Base-by-base conservation (phyloP, 2,113 vertebrate species). In the Ondatra zibethicus region DNA sequence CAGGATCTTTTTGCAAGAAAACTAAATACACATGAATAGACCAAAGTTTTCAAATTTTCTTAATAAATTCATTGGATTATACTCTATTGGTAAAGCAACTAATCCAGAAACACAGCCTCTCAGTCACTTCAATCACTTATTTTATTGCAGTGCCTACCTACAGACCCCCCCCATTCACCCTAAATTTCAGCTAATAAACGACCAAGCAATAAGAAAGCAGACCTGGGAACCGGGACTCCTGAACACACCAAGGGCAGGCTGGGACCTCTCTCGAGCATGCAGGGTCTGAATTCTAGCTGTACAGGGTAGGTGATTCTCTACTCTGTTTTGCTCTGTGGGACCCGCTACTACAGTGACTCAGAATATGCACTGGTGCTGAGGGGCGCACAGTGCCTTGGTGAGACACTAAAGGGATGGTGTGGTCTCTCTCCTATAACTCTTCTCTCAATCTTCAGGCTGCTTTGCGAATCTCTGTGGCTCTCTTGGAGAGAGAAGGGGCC, bases 71-170 rank as follows among this genome's bases (percentile, higher is more conserved):
- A 63, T 75, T 66, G 85, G 76, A 42, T 77, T n/a, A 9, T 14
- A 72, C 19, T 85, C 76, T 68, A 93, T 95, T 84, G 88, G 70
- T 92, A 92, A 81, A 88, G 84, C 88, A 50, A 90, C n/a, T 72
- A 68, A 95, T 58, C 92, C 92, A 90, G 93, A 96, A 95, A 80
- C 94, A 81, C 9, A 45, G 50, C 36, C 76, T 92, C 92, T n/a
- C 52, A 33, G 47, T 47, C 72, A 29, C 70, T 36, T 19, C 7
- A 73, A 58, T 17, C 25, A 33, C 50, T 94, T 75, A 55, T 17
- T 86, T 61, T 8, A 21, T 27, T 76, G 42, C 19, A 16, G 68
- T 27, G n/a, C 27, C 82, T 66, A 31, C 52, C 14, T n/a, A 23
- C 0, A 19, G 29, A 8, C 39, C 27, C 39, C 55, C 58, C 36